phyloP scores from a whole-genome alignment of 2,888 invertebrate genomes.

The Parnassius apollo region DNA sequence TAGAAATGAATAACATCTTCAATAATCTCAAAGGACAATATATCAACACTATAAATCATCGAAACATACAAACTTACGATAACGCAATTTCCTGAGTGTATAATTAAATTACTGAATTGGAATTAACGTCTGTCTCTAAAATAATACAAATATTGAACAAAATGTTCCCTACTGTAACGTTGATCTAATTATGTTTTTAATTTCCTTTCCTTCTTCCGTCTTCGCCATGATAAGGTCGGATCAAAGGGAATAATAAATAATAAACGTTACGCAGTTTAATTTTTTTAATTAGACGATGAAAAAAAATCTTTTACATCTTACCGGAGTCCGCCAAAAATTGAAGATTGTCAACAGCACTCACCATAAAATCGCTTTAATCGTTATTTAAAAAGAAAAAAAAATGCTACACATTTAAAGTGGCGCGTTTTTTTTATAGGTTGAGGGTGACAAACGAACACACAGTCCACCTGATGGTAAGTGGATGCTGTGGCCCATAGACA shows the following conservation, averaged over 20 bases:
- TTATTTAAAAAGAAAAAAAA: neutral
- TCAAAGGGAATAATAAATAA: slow-evolving; percentile 21
- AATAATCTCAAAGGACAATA: too few species aligned
- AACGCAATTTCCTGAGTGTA: neutral
- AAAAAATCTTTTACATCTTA: slow-evolving; percentile 14
- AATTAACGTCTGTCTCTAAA: slow-evolving; percentile 15
- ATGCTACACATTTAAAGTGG: neutral
- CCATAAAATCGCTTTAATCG: slow-evolving; percentile 1
- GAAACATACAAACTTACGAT: too few species aligned
- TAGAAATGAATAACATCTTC: too few species aligned
- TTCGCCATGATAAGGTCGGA: slow-evolving; percentile 16
- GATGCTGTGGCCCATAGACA: too few species aligned
- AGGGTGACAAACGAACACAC: too few species aligned
- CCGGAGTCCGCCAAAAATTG: neutral
- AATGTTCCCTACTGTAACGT: slow-evolving; percentile 6
- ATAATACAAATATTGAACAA: slow-evolving; percentile 17
- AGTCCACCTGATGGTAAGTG: too few species aligned
- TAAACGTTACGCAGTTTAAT: slow-evolving; percentile 19
- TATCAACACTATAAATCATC: too few species aligned
- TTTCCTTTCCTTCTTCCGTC: slow-evolving; percentile 16
- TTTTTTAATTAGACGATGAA: slow-evolving; percentile 24
- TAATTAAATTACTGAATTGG: slow-evolving; percentile 15
- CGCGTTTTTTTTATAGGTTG: neutral
- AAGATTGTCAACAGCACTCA: slow-evolving; percentile 4
- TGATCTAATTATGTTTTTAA: slow-evolving; percentile 18